Evolutionary conservation across 1,140 invertebrate genomes (phyloP).

Genomic region (Diploscapter pachys): DNA sequence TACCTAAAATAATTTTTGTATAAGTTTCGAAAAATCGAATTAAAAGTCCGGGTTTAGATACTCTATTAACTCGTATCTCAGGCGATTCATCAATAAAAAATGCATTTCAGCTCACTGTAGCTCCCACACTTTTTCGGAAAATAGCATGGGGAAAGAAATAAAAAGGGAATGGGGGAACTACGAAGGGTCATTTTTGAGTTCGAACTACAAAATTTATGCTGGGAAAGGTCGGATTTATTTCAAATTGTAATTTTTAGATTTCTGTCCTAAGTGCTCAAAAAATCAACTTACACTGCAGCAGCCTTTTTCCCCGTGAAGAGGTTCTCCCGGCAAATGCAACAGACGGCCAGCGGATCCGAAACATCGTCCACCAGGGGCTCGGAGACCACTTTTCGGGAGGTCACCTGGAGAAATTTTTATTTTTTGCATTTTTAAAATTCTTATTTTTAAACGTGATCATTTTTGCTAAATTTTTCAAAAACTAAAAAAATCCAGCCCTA

Average conservation of each 20-base stretch:
- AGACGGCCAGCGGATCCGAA: conserved; percentile 76
- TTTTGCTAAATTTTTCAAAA: neutral
- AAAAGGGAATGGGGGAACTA: too few species aligned
- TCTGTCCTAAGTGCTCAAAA: neutral
- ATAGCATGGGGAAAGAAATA: too few species aligned
- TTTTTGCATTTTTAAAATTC: conserved; percentile 1
- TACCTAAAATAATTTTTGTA: neutral
- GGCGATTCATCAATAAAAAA: too few species aligned
- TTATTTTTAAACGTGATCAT: neutral
- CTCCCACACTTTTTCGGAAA: too few species aligned
- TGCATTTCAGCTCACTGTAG: too few species aligned
- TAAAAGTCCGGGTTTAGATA: too few species aligned
- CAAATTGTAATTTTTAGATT: conserved; percentile 7
- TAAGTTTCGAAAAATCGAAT: conserved; percentile 58
- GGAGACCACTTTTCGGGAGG: conserved; percentile 82
- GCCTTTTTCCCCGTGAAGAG: conserved; percentile 71
- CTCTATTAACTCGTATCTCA: too few species aligned
- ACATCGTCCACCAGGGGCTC: conserved; percentile 92
- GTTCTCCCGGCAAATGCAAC: conserved; percentile 95
- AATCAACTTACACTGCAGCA: conserved; percentile 86
- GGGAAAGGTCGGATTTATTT: neutral
- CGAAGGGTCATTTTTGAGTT: too few species aligned
- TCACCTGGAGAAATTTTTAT: conserved; percentile 72
- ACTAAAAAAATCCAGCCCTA: conserved; percentile 1
- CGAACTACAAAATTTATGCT: neutral